A percentile compares a stretch with the other conserved stretches of the same genome.
phyloP scores from a whole-genome alignment of 2,888 invertebrate genomes.

The Halictus ligatus region DNA sequence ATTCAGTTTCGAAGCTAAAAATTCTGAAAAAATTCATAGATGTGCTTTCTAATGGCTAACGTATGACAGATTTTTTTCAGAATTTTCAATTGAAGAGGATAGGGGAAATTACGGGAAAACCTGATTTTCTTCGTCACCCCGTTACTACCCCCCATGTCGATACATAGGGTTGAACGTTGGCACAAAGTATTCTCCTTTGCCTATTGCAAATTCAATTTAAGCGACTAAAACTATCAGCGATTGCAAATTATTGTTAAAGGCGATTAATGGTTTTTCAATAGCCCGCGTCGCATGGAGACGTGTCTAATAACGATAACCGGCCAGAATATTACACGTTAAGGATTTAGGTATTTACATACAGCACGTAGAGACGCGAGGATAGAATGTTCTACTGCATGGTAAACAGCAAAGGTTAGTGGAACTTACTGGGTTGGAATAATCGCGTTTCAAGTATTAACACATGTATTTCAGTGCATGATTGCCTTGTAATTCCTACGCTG shows the following conservation, averaged over 20 bases:
- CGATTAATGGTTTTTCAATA: neutral
- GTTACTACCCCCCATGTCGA: too few relatives aligned
- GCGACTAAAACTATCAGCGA: neutral
- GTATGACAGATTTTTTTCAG: too few relatives aligned
- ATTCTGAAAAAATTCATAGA: too few relatives aligned
- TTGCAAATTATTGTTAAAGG: neutral
- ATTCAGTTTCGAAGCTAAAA: too few relatives aligned
- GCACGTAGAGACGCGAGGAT: neutral
- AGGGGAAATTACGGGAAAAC: too few relatives aligned
- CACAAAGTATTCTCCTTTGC: too few relatives aligned
- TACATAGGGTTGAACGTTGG: too few relatives aligned
- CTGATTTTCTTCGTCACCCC: too few relatives aligned
- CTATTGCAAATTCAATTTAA: too few relatives aligned
- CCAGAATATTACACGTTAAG: slow-evolving; percentile 1
- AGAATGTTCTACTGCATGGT: slow-evolving; percentile 23
- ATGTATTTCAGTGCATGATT: slow-evolving; percentile 42
- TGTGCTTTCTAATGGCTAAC: too few relatives aligned
- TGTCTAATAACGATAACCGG: neutral
- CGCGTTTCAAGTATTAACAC: slow-evolving; percentile 46
- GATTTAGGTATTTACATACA: slow-evolving; percentile 11
- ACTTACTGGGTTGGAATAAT: slow-evolving; percentile 51
- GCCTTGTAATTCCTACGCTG: slow-evolving; percentile 32
- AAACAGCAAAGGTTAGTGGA: slow-evolving; percentile 32
- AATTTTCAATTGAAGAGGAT: too few relatives aligned
- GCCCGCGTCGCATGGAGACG: neutral